Evolutionary conservation across 2,113 vertebrate genomes (phyloP).

Genomic region (Vanacampus margaritifer): DNA sequence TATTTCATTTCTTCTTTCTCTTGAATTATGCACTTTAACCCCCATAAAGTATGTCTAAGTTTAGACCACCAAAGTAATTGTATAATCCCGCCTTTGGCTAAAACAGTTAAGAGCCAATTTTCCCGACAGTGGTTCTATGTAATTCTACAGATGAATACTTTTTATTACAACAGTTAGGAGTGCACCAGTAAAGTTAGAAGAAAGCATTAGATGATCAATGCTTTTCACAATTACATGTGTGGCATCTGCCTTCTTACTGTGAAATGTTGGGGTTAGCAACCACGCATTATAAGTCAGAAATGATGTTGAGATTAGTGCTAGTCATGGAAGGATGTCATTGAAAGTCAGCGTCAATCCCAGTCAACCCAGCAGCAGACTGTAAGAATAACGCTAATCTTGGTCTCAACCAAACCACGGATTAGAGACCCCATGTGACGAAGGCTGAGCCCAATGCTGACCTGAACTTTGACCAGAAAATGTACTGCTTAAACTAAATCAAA

Average conservation of each 20-base stretch:
- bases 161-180: constrained; percentile 13
- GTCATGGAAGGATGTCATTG: constrained; percentile 52
- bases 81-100: constrained; percentile 14
- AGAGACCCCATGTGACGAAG: constrained; percentile 66
- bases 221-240: not conserved
- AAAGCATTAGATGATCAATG: not conserved
- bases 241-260: constrained; percentile 4
- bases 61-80: constrained; percentile 35
- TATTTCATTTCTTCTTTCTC: constrained; percentile 8
- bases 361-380: constrained; percentile 58
- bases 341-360: constrained; percentile 54
- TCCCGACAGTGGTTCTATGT: constrained; percentile 33
- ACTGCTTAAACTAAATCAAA: constrained; percentile 38
- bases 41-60: constrained; percentile 31
- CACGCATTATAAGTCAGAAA: constrained; percentile 39
- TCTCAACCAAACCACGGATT: constrained; percentile 55
- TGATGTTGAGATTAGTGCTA: constrained; percentile 55
- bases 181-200: constrained; percentile 6
- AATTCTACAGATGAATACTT: constrained; percentile 23
- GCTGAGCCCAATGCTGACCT: constrained; percentile 53
- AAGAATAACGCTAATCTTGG: constrained; percentile 64
- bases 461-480: constrained; percentile 49
- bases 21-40: constrained; percentile 35
- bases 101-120: constrained; percentile 29
- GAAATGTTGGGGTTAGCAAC: constrained; percentile 27